Evolutionary conservation across 1,140 invertebrate species (phyloP).

Genomic region (Archivesica marissinica): DNA sequence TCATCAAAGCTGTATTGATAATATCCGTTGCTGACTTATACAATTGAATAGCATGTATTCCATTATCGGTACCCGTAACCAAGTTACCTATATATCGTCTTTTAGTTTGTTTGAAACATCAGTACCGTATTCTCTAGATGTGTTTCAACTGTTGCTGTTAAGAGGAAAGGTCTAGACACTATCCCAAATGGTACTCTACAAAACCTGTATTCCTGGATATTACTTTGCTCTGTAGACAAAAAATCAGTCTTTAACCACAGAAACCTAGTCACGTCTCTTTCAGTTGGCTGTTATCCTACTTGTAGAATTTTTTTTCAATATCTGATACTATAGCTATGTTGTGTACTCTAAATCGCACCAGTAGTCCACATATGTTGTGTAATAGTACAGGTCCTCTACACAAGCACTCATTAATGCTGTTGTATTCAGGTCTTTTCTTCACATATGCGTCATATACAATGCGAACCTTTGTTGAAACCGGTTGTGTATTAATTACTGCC

Average conservation of each 20-base stretch:
- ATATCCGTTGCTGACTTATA: no score
- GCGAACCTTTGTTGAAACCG: slow-evolving; percentile 5
- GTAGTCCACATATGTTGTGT: slow-evolving; percentile 33
- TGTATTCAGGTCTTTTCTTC: slow-evolving; percentile 3
- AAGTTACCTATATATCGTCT: slow-evolving; percentile 26
- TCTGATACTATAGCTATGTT: slow-evolving; percentile 22
- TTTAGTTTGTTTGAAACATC: not conserved
- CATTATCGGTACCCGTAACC: no score
- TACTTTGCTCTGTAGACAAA: not conserved
- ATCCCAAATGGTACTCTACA: slow-evolving; percentile 18
- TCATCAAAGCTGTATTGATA: no score
- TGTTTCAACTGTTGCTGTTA: slow-evolving; percentile 6
- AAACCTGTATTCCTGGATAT: not conserved
- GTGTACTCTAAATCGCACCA: slow-evolving; percentile 6
- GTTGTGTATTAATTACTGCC: slow-evolving; percentile 1
- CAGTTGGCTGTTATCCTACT: slow-evolving; percentile 2
- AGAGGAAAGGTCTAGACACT: not conserved
- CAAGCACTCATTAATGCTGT: slow-evolving; percentile 47
- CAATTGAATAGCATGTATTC: no score
- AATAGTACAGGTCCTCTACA: slow-evolving; percentile 27
- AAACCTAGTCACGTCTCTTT: slow-evolving; percentile 12
- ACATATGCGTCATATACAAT: slow-evolving; percentile 42
- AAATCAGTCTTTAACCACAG: not conserved
- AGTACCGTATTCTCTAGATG: not conserved
- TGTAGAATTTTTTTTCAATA: slow-evolving; percentile 50